These are phyloP conservation scores for Upupa epops DNA, from an alignment of 2,113 vertebrate genomes.

Conservation along the genomic window DNA sequence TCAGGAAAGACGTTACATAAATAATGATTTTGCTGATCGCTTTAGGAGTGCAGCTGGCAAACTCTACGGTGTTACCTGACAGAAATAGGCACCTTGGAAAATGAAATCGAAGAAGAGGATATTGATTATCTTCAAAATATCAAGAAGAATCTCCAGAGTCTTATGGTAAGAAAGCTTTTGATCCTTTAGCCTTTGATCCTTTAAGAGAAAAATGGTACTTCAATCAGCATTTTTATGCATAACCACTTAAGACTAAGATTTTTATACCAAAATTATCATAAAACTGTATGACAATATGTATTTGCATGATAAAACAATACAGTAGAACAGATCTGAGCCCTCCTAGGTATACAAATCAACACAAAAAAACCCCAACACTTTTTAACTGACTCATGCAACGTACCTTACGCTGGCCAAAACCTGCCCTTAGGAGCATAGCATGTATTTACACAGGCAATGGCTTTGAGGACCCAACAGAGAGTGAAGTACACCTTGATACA, in stretches of 20 bases:
- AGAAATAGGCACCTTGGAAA: neutral
- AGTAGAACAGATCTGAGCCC: neutral
- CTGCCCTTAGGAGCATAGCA: neutral
- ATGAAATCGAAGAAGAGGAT: neutral
- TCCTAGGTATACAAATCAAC: neutral
- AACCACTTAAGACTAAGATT: neutral
- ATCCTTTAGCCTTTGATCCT: too few relatives aligned
- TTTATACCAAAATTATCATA: neutral
- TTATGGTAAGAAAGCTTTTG: conserved; percentile 22
- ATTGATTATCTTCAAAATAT: fast-evolving
- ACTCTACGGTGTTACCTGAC: conserved; percentile 22
- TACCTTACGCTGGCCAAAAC: neutral
- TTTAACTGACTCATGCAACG: neutral
- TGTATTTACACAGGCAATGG: neutral
- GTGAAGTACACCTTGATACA: neutral
- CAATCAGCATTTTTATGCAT: neutral
- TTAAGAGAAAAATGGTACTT: too few relatives aligned
- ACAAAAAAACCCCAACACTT: neutral
- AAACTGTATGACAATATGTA: neutral
- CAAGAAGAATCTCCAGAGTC: neutral
- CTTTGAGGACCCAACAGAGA: neutral
- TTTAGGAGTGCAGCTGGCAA: conserved; percentile 11
- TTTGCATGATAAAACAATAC: neutral
- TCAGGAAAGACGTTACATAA: neutral
- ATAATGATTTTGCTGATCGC: neutral